Evolutionary conservation across 2,888 invertebrate genomes (phyloP).

Genomic region (Sesia bembeciformis): DNA sequence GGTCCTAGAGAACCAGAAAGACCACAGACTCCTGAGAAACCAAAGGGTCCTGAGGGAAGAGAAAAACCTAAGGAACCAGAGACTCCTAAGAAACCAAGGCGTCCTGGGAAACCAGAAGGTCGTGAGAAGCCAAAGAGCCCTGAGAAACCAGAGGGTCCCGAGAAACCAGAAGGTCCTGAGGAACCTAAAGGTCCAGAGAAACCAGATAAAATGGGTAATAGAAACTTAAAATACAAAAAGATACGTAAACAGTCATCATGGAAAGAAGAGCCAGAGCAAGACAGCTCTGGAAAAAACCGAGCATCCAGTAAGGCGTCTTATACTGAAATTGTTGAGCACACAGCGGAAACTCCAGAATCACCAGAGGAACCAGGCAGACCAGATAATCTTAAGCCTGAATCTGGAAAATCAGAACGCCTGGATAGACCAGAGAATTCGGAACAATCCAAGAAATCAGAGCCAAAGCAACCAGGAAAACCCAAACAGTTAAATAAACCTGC

Average conservation of each 20-base stretch:
- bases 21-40: neutral
- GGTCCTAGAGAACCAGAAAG: neutral
- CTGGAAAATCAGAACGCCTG: neutral
- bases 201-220: neutral
- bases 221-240: neutral
- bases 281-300: neutral
- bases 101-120: neutral
- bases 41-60: too few relatives aligned
- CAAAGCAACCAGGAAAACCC: neutral
- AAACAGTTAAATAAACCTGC: neutral
- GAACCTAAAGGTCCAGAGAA: neutral
- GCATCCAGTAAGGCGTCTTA: neutral
- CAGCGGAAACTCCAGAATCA: neutral
- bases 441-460: neutral
- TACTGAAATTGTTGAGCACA: neutral
- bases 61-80: neutral
- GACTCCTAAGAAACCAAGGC: neutral
- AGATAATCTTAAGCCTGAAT: neutral
- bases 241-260: neutral
- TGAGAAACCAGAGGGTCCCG: neutral
- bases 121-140: neutral
- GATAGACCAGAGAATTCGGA: neutral
- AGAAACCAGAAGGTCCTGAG: neutral
- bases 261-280: neutral
- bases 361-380: neutral